Conservation (phyloP, 2,888 invertebrate genomes). For the Oscheius sp. region DNA sequence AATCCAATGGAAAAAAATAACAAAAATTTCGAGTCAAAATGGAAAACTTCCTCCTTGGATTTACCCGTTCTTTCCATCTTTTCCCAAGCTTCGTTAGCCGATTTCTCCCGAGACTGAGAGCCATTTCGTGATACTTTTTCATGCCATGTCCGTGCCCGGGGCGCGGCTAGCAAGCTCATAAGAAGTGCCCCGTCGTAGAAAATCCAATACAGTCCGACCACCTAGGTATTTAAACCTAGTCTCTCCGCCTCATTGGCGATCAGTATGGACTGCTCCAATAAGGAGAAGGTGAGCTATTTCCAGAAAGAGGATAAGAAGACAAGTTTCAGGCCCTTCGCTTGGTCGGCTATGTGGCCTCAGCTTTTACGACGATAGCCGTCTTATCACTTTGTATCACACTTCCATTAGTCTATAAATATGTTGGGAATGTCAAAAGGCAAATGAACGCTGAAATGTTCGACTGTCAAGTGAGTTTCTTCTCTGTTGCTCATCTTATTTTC, state of each 20-base stretch:
- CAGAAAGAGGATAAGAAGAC: neutral
- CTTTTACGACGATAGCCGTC: conserved; percentile 38
- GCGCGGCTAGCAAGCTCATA: conserved; percentile 25
- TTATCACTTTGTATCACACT: conserved; percentile 43
- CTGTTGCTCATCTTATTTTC: neutral
- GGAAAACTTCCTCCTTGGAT: no score
- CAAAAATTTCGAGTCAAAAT: no score
- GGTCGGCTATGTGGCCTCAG: conserved; percentile 43
- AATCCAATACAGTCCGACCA: conserved; percentile 30
- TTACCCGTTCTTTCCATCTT: no score
- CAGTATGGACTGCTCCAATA: conserved; percentile 20
- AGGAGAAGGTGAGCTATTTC: conserved; percentile 1
- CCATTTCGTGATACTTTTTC: conserved; percentile 3
- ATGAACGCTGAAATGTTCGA: conserved; percentile 44
- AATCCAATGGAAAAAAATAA: no score
- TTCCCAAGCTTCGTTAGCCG: no score
- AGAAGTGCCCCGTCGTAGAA: conserved; percentile 13
- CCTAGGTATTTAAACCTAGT: conserved; percentile 16
- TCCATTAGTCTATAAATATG: conserved; percentile 43
- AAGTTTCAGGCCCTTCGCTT: conserved; percentile 39
- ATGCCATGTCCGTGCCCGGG: conserved; percentile 9
- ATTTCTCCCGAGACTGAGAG: no score
- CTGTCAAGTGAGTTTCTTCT: conserved; percentile 37
- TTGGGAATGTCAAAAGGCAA: conserved; percentile 36
- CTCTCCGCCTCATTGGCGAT: neutral